Base-by-base conservation (phyloP, 2,113 vertebrate species). In the Alethe diademata region DNA sequence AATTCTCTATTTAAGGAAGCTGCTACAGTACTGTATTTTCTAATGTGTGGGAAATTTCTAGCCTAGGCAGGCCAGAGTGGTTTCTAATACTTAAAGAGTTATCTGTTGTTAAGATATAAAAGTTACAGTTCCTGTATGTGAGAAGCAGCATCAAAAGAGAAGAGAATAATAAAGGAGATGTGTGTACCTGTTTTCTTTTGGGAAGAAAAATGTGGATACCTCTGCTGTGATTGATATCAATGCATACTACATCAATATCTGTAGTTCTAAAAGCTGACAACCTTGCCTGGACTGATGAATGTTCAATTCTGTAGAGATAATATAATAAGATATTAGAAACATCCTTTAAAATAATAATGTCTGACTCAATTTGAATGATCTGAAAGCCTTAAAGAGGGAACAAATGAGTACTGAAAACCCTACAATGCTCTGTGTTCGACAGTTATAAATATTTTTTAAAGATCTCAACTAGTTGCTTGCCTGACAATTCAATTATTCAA, bases 401-500 rank as follows among this genome's bases (percentile, higher is more conserved):
- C 33, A 93, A 92, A 86, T 94, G 71, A 80, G 16, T 73, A 10
- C 54, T 66, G 72, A 87, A 88, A 87, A 82, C 53, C 38, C 23
- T 61, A 42, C 62, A 70, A 11, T 67, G 25, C 51, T 86, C 85
- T 69, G 19, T 75, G 33, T 80, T 87, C 1, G 1, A 75, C 57
- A 87, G 54, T 88, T 75, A 93, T 43, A 88, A 95, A 92, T 88
- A 88, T 83, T 80, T 92, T 85, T 86, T 54, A 8, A 88, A 83
- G 72, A 92, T 80, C 79, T 90, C 90, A 56, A 50, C 73, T 79
- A 60, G 66, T 69, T 95, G 3, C 51, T 54, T 85, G 51, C 36
- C 24, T 95, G 94, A 94, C 93, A 96, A 93, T 90, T 88, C 87
- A 93, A 73, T 95, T 94, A 93, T 73, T 97, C 81, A 92, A 19